phyloP scores from a whole-genome alignment of 2,888 invertebrate genomes.

The Archips crataeganus region DNA sequence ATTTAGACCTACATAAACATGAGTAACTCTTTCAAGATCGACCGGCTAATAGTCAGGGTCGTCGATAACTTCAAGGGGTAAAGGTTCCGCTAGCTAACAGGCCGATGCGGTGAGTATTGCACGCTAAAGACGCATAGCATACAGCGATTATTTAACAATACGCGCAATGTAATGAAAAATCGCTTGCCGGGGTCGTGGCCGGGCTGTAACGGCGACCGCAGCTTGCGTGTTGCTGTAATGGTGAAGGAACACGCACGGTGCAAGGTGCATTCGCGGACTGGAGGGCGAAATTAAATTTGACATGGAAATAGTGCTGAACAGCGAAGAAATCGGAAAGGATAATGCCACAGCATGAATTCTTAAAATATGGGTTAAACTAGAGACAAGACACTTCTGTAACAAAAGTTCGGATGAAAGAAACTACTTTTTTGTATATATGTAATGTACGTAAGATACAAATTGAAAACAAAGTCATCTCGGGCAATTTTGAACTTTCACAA shows the following conservation, averaged over 20 bases:
- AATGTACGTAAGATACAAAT: no score
- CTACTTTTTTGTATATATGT: no score
- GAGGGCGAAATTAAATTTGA: background rate
- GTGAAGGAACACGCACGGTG: conserved; percentile 15
- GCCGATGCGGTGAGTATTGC: background rate
- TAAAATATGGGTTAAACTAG: background rate
- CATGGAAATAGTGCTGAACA: background rate
- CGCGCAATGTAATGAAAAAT: background rate
- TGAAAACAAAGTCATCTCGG: no score
- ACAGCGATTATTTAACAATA: background rate
- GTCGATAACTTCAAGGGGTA: background rate
- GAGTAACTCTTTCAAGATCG: background rate
- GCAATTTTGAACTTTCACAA: no score
- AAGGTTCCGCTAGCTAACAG: background rate
- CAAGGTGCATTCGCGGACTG: conserved; percentile 7
- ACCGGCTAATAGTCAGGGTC: background rate
- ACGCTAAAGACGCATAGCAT: no score
- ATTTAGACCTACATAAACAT: background rate
- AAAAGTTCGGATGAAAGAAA: no score
- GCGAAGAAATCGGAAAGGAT: background rate
- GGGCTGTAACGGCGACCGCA: background rate
- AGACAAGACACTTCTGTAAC: no score
- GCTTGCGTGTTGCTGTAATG: conserved; percentile 11
- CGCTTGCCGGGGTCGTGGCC: background rate
- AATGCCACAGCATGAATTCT: background rate